Percentiles rank a stretch among this genome's conserved stretches.
phyloP scores from a whole-genome alignment of 2,888 invertebrate genomes.

The Ganaspis brasiliensis region DNA sequence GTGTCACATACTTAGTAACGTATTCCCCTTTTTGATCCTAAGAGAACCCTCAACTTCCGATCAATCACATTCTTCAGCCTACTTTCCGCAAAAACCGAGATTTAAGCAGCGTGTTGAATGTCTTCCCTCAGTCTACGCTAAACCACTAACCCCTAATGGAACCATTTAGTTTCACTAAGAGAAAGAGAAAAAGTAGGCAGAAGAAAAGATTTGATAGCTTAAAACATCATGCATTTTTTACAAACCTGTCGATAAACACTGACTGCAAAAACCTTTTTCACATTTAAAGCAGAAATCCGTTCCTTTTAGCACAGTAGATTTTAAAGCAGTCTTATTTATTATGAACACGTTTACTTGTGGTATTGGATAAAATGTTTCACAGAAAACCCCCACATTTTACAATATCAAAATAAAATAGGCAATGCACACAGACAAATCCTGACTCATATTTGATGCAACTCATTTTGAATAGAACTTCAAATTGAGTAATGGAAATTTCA shows the following conservation, averaged over 20 bases:
- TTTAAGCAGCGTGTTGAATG: conserved; percentile 61
- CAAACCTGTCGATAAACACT: conserved; percentile 51
- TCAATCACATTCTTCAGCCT: conserved; percentile 66
- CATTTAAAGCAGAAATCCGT: neutral
- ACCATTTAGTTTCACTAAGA: conserved; percentile 37
- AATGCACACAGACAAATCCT: no score
- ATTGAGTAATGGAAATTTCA: no score
- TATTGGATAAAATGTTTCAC: neutral
- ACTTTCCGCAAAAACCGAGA: conserved; percentile 59
- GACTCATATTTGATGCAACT: no score
- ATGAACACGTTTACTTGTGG: conserved; percentile 52
- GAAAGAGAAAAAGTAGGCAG: conserved; percentile 6
- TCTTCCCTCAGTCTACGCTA: conserved; percentile 49
- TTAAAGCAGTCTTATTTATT: conserved; percentile 58
- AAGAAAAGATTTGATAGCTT: conserved; percentile 19
- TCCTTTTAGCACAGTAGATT: neutral
- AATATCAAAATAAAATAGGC: no score
- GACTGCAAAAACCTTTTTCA: neutral
- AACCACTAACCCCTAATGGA: conserved; percentile 48
- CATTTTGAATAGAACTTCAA: no score
- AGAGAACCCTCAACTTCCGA: conserved; percentile 62
- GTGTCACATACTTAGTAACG: conserved; percentile 56
- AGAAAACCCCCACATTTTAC: no score
- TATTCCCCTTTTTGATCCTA: conserved; percentile 54
- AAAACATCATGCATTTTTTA: conserved; percentile 22